Evolutionary conservation across 2,888 invertebrate genomes (phyloP).

Genomic region (Phyto melanocephala): DNA sequence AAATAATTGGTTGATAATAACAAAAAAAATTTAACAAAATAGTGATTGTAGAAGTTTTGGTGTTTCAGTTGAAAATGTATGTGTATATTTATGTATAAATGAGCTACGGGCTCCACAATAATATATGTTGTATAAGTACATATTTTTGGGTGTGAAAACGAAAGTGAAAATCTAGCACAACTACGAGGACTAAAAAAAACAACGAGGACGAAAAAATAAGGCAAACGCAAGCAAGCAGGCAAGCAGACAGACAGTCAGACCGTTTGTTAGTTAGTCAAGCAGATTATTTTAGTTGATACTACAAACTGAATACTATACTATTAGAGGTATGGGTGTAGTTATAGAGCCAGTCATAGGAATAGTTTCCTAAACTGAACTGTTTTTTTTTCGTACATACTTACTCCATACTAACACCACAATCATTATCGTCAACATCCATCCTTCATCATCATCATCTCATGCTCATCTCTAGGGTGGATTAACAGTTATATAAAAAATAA

Average conservation of each 20-base stretch:
- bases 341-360: background rate
- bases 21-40: background rate
- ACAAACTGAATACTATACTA: background rate
- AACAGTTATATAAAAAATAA: conserved; percentile 59
- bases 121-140: conserved; percentile 60
- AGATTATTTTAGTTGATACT: background rate
- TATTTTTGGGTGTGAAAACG: conserved; percentile 76
- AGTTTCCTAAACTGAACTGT: conserved; percentile 4
- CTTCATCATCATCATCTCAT: background rate
- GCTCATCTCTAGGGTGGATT: conserved; percentile 45
- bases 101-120: conserved; percentile 30
- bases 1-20: conserved; percentile 1
- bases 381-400: conserved; percentile 1
- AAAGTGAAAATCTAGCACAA: conserved; percentile 76
- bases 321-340: conserved; percentile 12
- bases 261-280: background rate
- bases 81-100: background rate
- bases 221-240: conserved; percentile 52
- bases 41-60: background rate
- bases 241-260: background rate
- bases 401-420: background rate
- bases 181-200: conserved; percentile 53
- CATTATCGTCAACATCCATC: background rate
- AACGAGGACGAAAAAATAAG: conserved; percentile 60
- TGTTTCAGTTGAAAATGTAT: conserved; percentile 9